phyloP scores from a whole-genome alignment of 2,797 vertebrate species.

The Sebastes glaucus region DNA sequence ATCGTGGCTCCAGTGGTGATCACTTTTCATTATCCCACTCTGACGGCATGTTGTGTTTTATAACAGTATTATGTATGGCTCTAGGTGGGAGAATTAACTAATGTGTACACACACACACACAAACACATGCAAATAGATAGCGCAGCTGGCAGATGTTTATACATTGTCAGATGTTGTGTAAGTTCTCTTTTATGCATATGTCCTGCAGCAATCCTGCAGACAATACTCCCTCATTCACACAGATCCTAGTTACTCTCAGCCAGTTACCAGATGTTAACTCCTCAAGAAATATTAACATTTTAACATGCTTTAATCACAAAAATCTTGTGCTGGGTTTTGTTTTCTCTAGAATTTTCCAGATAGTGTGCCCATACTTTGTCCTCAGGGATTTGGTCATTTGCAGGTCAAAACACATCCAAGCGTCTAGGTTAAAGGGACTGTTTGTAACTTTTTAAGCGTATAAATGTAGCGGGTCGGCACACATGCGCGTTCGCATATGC shows the following conservation, averaged over 20 bases:
- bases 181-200: not conserved
- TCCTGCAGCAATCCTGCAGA: constrained; percentile 6
- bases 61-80: constrained; percentile 37
- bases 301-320: not conserved
- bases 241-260: not conserved
- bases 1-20: constrained; percentile 24
- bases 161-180: not conserved
- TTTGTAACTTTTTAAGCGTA: no score
- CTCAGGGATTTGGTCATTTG: no score
- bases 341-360: no score
- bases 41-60: constrained; percentile 46
- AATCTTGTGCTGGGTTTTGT: not conserved
- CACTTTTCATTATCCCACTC: constrained; percentile 41
- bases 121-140: not conserved
- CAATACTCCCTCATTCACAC: not conserved
- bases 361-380: no score
- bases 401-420: not conserved
- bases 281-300: not conserved
- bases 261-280: not conserved
- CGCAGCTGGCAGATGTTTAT: constrained; percentile 14
- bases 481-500: no score
- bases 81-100: constrained; percentile 33
- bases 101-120: not conserved
- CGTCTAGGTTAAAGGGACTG: not conserved
- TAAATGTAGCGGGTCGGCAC: no score